A percentile compares a stretch with the other conserved stretches of the same genome.
Evolutionary conservation across 1,140 invertebrate genomes (phyloP).

Genomic region (Drosophila erecta): DNA sequence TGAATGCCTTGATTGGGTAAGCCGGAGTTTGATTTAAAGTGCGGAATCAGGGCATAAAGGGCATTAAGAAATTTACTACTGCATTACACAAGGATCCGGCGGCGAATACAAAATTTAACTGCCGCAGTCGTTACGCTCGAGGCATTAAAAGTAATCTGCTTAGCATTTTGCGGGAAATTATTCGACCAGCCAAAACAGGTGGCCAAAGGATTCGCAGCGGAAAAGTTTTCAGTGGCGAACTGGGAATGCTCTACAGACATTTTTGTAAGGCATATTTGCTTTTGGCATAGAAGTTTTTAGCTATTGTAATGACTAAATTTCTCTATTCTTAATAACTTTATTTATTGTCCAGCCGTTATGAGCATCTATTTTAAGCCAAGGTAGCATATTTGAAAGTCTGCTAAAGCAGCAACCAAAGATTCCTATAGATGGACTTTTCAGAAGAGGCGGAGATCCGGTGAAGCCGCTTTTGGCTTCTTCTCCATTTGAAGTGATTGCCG

Average conservation of each 20-base stretch:
- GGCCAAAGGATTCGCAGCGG: conserved; percentile 15
- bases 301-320: too few relatives aligned
- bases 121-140: conserved; percentile 72
- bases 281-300: too few relatives aligned
- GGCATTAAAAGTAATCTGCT: conserved; percentile 70
- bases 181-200: conserved; percentile 65
- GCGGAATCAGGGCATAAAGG: conserved; percentile 42
- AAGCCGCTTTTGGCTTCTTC: conserved; percentile 34
- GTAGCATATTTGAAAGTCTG: conserved; percentile 3
- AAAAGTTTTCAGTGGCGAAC: background rate
- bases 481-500: conserved; percentile 68
- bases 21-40: conserved; percentile 67
- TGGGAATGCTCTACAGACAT: background rate
- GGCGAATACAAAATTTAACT: conserved; percentile 64
- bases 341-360: background rate
- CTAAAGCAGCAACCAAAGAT: conserved; percentile 6
- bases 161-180: conserved; percentile 66
- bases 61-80: conserved; percentile 48
- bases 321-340: background rate
- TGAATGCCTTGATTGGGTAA: conserved; percentile 57
- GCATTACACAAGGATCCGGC: conserved; percentile 42
- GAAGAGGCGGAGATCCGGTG: background rate
- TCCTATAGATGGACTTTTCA: background rate
- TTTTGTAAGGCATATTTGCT: background rate
- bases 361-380: background rate